Evolutionary conservation across 2,113 vertebrate species (phyloP), one percentile per base, ranked within the genome.

Genomic region (Tylochromis polylepis): DNA sequence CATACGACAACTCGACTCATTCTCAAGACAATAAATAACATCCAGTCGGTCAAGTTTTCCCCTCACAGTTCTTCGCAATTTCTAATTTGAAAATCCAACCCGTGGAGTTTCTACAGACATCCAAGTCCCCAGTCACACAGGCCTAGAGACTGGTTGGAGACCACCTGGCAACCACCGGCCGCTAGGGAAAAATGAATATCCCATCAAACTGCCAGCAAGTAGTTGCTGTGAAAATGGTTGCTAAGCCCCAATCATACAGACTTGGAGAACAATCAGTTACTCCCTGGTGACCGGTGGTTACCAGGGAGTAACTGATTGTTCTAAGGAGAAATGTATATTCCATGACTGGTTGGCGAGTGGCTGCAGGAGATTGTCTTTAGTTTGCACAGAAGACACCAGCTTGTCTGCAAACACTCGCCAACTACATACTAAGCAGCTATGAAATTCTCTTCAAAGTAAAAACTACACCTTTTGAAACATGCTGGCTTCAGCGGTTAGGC

Each of bases 71-170:
- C 53, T 87, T 87, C 72, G 81, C 57, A 84, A 70, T 82, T 81
- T 78, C 27, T 58, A 60, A 70, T 38, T n/a, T 60, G 4, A 88
- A 85, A 88, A 81, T 89, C 75, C 86, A 88, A 41, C 77, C 82
- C 59, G 82, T 80, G 77, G 84, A 90, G 49, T 88, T 89, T 80
- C 82, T 46, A 60, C 22, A 88, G 84, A 83, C 67, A 24, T 75
- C 15, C 24, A 11, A 29, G 24, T 29, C 43, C 24, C 43, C 24
- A 75, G 70, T 31, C 43, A 75, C 70, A 75, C 24, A 20, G 43
- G 24, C 24, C 43, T 49, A 51, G 4, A 75, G 70, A 75, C 70
- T 16, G 15, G 24, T 75, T 75, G 43, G 43, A 49, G 70, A 75
- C 70, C 43, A 29, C 24, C 24, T 75, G 15, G 20, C 18, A 24